These are phyloP conservation scores for Coenonympha glycerion DNA, from an alignment of 2,888 invertebrate species.

Conservation along the genomic window DNA sequence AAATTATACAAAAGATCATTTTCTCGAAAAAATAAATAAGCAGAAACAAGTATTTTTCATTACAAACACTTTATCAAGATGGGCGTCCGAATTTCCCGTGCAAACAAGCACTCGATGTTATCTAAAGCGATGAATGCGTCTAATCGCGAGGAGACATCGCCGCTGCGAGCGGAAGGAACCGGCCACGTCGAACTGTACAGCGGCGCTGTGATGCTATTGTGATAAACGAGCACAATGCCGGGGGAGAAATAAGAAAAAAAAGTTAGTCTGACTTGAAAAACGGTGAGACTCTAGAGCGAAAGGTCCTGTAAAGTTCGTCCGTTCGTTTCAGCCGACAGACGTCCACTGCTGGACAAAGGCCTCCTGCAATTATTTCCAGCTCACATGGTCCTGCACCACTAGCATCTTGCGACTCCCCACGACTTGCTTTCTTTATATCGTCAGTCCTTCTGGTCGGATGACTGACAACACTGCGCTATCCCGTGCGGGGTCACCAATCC, in stretches of 20 bases:
- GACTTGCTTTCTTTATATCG: too few relatives aligned
- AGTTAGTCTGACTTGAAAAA: too few relatives aligned
- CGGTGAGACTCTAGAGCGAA: not conserved
- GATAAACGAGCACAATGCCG: not conserved
- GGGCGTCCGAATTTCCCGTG: not conserved
- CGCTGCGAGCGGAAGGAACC: conserved; percentile 17
- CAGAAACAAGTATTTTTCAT: not conserved
- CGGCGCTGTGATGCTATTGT: not conserved
- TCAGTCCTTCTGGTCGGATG: too few relatives aligned
- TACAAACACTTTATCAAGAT: not conserved
- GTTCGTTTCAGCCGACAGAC: too few relatives aligned
- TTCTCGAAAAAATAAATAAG: not conserved
- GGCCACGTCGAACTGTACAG: conserved; percentile 18
- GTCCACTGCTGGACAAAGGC: too few relatives aligned
- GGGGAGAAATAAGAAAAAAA: not conserved
- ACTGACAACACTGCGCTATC: too few relatives aligned
- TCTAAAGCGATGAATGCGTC: conserved; percentile 3
- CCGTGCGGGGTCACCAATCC: too few relatives aligned
- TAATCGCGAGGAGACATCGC: conserved; percentile 15
- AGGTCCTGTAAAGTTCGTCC: too few relatives aligned
- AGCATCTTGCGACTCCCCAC: too few relatives aligned
- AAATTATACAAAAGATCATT: too few relatives aligned
- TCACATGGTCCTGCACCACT: too few relatives aligned
- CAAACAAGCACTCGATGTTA: not conserved
- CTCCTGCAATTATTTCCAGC: too few relatives aligned